Conservation (phyloP, 1,140 invertebrate genomes). For the Archegozetes longisetosus region DNA sequence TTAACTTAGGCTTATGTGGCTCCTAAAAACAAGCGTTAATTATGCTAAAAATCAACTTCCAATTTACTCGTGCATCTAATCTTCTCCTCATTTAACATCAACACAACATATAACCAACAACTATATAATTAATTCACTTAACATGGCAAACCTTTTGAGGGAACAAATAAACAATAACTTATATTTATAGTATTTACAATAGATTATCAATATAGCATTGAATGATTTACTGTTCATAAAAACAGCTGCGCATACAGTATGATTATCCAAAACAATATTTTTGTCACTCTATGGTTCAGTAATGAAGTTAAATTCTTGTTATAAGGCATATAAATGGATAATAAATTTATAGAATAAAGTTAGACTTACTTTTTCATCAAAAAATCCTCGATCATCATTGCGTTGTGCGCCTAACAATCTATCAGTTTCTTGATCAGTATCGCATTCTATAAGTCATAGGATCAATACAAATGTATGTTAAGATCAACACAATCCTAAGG, state of each 20-base stretch:
- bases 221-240: no score
- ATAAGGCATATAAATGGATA: no score
- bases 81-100: not conserved
- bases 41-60: not conserved
- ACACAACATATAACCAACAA: not conserved
- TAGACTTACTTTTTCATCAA: constrained; percentile 59
- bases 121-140: not conserved
- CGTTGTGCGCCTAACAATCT: constrained; percentile 68
- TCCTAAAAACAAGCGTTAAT: not conserved
- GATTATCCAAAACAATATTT: constrained; percentile 11
- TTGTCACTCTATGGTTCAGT: no score
- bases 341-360: no score
- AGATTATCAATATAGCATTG: not conserved
- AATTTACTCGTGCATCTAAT: not conserved
- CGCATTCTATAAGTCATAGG: constrained; percentile 19
- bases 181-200: not conserved
- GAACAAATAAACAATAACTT: not conserved
- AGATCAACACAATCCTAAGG: no score
- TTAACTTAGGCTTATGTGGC: not conserved
- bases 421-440: constrained; percentile 53
- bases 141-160: not conserved
- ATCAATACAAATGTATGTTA: no score
- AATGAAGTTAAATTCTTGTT: no score
- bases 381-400: constrained; percentile 75
- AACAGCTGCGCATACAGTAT: not conserved